Conservation (phyloP, 2,113 vertebrate species). For the Poecile atricapillus region DNA sequence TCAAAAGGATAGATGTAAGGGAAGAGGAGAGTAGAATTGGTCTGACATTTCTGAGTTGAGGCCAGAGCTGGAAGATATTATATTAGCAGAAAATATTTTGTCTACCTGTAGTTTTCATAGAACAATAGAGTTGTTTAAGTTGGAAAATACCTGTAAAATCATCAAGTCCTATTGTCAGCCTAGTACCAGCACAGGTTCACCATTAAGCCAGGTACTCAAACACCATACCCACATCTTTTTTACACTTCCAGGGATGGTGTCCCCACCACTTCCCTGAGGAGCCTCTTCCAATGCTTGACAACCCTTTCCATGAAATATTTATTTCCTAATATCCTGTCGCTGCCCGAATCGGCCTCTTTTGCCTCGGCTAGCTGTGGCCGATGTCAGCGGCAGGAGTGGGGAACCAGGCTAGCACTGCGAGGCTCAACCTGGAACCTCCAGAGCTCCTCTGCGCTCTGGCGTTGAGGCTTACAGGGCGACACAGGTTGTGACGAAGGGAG, state of each 20-base stretch:
- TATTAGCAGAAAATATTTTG: neutral
- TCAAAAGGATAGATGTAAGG: neutral
- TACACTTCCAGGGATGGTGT: neutral
- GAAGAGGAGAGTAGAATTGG: neutral
- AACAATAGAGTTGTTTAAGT: neutral
- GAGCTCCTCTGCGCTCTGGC: no score
- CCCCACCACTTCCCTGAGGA: neutral
- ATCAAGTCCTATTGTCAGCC: neutral
- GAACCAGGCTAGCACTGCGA: no score
- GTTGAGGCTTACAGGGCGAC: no score
- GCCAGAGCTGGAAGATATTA: neutral
- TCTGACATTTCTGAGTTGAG: neutral
- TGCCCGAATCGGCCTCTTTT: no score
- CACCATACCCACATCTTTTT: rapidly evolving
- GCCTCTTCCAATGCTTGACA: neutral
- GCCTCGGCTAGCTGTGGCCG: no score
- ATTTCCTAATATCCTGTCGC: neutral
- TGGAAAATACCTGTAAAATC: neutral
- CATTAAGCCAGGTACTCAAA: neutral
- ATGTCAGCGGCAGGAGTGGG: no score
- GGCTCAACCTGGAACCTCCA: no score
- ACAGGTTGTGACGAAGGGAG: no score
- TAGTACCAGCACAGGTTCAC: no score
- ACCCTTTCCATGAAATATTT: neutral
- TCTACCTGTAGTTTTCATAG: neutral